A percentile compares a stretch with the other conserved stretches of the same genome.
Evolutionary conservation across 2,888 invertebrate species (phyloP).

Genomic region (Tanypteryx hageni): DNA sequence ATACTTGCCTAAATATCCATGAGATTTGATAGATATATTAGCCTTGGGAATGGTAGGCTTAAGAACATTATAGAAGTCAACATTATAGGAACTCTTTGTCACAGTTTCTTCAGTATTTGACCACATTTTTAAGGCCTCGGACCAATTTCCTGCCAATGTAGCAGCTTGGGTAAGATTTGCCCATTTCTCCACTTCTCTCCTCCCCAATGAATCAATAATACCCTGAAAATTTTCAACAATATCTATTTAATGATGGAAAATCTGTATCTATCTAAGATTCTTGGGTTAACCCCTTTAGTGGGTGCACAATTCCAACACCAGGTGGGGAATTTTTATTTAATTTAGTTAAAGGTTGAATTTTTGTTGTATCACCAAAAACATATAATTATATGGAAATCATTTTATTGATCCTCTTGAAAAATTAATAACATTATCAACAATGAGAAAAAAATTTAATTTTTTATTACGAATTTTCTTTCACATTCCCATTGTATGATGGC

Average conservation of each 20-base stretch:
- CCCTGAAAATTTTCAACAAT: constrained; percentile 30
- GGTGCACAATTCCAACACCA: too few species aligned
- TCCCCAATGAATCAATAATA: constrained; percentile 68
- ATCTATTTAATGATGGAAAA: not conserved
- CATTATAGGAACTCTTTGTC: constrained; percentile 78
- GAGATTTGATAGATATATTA: not conserved
- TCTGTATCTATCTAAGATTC: too few species aligned
- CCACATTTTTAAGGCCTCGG: constrained; percentile 82
- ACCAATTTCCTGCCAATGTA: constrained; percentile 75
- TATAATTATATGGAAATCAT: too few species aligned
- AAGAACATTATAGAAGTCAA: constrained; percentile 91
- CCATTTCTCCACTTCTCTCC: constrained; percentile 78
- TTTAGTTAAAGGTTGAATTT: too few species aligned
- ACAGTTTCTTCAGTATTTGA: constrained; percentile 81
- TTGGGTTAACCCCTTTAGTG: too few species aligned
- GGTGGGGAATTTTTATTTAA: too few species aligned
- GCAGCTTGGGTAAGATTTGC: constrained; percentile 74
- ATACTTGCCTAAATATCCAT: not conserved
- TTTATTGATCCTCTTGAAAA: too few species aligned
- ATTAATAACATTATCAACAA: too few species aligned
- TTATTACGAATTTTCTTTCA: too few species aligned
- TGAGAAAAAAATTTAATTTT: too few species aligned
- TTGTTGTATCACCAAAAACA: too few species aligned
- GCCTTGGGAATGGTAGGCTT: constrained; percentile 70
- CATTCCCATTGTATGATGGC: too few species aligned